Conservation (phyloP, 2,113 vertebrate species). For the Trinectes maculatus region DNA sequence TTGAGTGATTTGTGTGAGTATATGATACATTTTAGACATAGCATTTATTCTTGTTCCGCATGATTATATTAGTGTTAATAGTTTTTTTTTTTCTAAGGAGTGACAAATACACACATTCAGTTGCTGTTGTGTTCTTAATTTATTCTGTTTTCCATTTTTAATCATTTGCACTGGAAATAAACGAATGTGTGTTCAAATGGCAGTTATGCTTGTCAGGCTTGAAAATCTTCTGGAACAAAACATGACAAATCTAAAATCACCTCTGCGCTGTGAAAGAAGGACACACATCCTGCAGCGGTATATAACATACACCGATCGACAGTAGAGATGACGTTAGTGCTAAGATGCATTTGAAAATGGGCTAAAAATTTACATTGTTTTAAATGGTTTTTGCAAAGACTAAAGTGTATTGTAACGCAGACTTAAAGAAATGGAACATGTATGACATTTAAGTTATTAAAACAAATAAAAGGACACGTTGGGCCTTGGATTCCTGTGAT, state of each 20-base stretch:
- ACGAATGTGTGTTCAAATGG: slow-evolving; percentile 63
- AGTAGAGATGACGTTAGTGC: slow-evolving; percentile 20
- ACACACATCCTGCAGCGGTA: background rate
- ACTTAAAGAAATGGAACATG: slow-evolving; percentile 55
- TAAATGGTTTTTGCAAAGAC: slow-evolving; percentile 56
- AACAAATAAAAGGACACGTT: slow-evolving; percentile 68
- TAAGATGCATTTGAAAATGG: slow-evolving; percentile 57
- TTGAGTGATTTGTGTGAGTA: slow-evolving; percentile 66
- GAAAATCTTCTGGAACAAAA: slow-evolving; percentile 64
- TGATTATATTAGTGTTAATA: slow-evolving; percentile 67
- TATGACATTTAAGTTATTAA: slow-evolving; percentile 62
- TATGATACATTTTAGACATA: slow-evolving; percentile 60
- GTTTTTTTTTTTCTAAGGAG: slow-evolving; percentile 57
- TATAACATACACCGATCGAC: background rate
- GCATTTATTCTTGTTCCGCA: slow-evolving; percentile 70
- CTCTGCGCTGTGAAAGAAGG: slow-evolving; percentile 26
- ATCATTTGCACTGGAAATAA: slow-evolving; percentile 75
- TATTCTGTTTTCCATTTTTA: slow-evolving; percentile 64
- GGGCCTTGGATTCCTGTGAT: no score
- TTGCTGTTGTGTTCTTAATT: slow-evolving; percentile 68
- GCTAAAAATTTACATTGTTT: slow-evolving; percentile 64
- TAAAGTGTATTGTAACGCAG: slow-evolving; percentile 69
- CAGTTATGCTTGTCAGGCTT: slow-evolving; percentile 71
- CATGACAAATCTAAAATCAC: slow-evolving; percentile 48
- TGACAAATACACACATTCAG: slow-evolving; percentile 67